Evolutionary conservation across 2,113 vertebrate genomes (phyloP).

Genomic region (Herpetotheres cachinnans): DNA sequence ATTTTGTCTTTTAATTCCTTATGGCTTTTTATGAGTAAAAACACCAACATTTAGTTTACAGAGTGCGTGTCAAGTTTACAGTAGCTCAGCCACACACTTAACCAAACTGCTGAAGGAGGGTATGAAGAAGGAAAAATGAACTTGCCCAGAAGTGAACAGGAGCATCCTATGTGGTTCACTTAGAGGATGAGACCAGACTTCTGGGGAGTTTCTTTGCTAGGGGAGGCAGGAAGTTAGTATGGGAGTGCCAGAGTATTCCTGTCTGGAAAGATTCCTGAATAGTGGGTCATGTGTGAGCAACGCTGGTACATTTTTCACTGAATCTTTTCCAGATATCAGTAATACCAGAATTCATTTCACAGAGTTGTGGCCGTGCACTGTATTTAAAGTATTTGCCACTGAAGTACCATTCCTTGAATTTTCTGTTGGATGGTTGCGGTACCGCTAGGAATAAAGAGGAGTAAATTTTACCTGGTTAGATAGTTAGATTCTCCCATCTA

Average conservation of each 20-base stretch:
- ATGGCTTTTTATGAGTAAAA: not conserved
- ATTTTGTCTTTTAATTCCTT: not conserved
- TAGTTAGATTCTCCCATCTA: not conserved
- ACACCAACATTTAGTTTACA: not conserved
- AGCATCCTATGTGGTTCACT: not conserved
- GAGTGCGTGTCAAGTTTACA: not conserved
- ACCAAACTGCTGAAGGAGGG: not conserved
- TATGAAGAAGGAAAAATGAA: not conserved
- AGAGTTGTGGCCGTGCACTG: not conserved
- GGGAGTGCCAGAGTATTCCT: not conserved
- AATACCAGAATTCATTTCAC: not conserved
- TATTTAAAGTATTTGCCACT: not conserved
- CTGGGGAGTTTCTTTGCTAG: not conserved
- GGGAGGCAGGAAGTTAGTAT: not conserved
- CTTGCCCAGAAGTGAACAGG: not conserved
- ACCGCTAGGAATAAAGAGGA: not conserved
- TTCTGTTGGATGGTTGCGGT: not conserved
- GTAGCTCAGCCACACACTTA: not conserved
- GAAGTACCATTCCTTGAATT: not conserved
- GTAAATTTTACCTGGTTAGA: not conserved
- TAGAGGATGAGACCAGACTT: not conserved
- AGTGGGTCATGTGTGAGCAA: not conserved
- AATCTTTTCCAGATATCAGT: not conserved
- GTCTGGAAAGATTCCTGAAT: not conserved
- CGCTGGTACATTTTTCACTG: not conserved